phyloP scores from a whole-genome alignment of 1,140 invertebrate genomes.

The Spodoptera frugiperda region DNA sequence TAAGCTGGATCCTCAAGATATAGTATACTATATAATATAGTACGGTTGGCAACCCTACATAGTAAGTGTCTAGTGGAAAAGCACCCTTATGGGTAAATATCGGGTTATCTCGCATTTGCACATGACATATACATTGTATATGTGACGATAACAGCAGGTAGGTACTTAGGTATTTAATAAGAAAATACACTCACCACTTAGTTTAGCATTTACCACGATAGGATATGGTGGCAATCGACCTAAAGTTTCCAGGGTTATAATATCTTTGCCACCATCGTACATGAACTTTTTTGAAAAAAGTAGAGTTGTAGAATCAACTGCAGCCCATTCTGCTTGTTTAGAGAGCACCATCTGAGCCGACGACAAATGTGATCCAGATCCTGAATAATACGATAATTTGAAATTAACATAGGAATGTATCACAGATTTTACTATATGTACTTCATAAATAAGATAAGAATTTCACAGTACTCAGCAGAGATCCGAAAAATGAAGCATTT shows the following conservation, averaged over 20 bases:
- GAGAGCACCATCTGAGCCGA: conserved; percentile 88
- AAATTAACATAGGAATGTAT: neutral
- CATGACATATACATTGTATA: no score
- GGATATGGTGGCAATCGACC: conserved; percentile 88
- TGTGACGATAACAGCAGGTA: neutral
- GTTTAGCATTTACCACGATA: conserved; percentile 86
- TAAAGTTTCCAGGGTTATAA: conserved; percentile 87
- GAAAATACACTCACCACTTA: conserved; percentile 78
- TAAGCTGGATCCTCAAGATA: no score
- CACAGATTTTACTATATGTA: neutral
- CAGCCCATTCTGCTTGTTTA: conserved; percentile 88
- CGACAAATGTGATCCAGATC: conserved; percentile 87
- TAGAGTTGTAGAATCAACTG: conserved; percentile 88
- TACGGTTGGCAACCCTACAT: no score
- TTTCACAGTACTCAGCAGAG: conserved; percentile 80
- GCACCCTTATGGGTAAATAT: no score
- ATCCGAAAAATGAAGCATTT: conserved; percentile 88
- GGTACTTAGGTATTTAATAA: conserved; percentile 45
- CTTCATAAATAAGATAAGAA: neutral
- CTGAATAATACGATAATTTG: conserved; percentile 62
- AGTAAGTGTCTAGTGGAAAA: no score
- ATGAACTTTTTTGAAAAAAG: conserved; percentile 86
- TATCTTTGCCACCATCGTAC: conserved; percentile 86
- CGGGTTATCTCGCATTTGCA: no score
- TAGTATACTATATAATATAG: no score